phyloP scores from a whole-genome alignment of 2,113 vertebrate genomes.

The Sturnus vulgaris region DNA sequence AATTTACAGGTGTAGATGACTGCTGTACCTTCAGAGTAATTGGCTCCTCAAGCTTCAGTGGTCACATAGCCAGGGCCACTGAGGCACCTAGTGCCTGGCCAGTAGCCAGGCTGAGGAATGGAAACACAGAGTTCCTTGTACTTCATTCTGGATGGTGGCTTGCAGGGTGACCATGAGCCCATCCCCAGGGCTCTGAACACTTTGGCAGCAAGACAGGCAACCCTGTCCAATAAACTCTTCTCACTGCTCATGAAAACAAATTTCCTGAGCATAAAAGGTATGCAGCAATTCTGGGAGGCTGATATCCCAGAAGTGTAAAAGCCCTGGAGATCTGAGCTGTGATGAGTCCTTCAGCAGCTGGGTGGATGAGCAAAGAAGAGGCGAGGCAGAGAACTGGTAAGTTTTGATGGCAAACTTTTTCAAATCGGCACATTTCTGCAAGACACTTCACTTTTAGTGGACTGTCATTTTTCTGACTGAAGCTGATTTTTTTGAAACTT shows the following conservation, averaged over 20 bases:
- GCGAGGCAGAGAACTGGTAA: neutral
- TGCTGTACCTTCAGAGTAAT: neutral
- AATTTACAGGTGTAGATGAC: neutral
- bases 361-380: neutral
- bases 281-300: neutral
- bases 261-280: neutral
- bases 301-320: neutral
- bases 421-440: neutral
- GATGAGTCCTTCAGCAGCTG: neutral
- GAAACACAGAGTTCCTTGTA: neutral
- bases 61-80: neutral
- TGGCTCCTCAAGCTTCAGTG: neutral
- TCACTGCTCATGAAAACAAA: neutral
- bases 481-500: neutral
- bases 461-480: neutral
- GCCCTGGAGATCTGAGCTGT: neutral
- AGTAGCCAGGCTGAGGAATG: neutral
- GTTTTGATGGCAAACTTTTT: neutral
- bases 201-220: neutral
- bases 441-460: neutral
- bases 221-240: neutral
- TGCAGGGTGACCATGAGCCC: neutral
- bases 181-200: neutral
- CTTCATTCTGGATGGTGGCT: neutral
- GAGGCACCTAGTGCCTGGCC: neutral